phyloP scores from a whole-genome alignment of 2,888 invertebrate species.

The Ophraella communa region DNA sequence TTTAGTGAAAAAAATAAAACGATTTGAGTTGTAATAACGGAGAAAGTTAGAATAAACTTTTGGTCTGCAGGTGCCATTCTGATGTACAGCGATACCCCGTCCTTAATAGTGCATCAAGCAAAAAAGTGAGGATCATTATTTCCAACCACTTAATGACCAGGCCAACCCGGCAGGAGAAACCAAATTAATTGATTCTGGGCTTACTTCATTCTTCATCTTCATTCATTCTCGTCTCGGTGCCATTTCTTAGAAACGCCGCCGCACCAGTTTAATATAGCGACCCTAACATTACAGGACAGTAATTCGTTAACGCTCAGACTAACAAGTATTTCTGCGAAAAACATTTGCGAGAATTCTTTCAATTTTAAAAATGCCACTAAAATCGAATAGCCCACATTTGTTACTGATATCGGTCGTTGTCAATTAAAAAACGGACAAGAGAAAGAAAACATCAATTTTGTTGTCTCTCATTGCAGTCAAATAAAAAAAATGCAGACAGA shows the following conservation, averaged over 20 bases:
- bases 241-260: constrained; percentile 7
- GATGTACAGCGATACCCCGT: too few relatives aligned
- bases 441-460: too few relatives aligned
- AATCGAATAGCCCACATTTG: too few relatives aligned
- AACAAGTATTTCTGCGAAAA: neutral
- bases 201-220: constrained; percentile 10
- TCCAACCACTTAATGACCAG: constrained; percentile 10
- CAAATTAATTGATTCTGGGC: constrained; percentile 10
- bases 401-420: too few relatives aligned
- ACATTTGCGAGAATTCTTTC: neutral
- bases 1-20: too few relatives aligned
- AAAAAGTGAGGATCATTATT: constrained; percentile 13
- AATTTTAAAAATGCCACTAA: too few relatives aligned
- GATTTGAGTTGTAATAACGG: too few relatives aligned
- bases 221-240: constrained; percentile 5
- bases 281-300: constrained; percentile 1
- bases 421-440: too few relatives aligned
- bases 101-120: constrained; percentile 11
- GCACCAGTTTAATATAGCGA: neutral
- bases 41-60: too few relatives aligned
- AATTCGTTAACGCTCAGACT: neutral
- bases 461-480: too few relatives aligned
- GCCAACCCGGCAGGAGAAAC: constrained; percentile 9
- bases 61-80: too few relatives aligned
- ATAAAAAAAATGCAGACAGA: too few relatives aligned